Evolutionary conservation across 2,113 vertebrate genomes (phyloP).

Genomic region (Verasper variegatus): DNA sequence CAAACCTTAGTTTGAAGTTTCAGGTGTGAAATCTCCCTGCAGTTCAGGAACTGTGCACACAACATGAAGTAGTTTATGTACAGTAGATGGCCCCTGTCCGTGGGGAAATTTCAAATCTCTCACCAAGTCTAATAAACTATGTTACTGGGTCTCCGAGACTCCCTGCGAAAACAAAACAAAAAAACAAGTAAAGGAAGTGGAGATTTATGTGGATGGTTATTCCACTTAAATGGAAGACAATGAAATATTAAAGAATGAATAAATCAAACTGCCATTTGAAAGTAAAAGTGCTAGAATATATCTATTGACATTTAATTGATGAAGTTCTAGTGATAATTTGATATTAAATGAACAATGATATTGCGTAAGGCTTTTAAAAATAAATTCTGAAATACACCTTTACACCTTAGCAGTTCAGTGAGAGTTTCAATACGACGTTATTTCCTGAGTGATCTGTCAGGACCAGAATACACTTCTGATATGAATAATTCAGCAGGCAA

Average conservation of each 20-base stretch:
- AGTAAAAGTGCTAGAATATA: neutral
- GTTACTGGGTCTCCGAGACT: too few species aligned
- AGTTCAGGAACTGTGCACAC: too few species aligned
- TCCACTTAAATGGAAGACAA: neutral
- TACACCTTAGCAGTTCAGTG: neutral
- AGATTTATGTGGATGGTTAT: neutral
- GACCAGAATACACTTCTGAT: conserved; percentile 46
- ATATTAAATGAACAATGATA: neutral
- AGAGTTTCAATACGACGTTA: conserved; percentile 23
- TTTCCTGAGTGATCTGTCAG: conserved; percentile 41
- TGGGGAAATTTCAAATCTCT: too few species aligned
- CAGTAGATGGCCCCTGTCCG: too few species aligned
- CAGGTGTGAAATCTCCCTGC: too few species aligned
- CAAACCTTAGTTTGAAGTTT: too few species aligned
- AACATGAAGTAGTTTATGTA: too few species aligned
- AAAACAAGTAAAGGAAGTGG: neutral
- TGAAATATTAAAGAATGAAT: neutral
- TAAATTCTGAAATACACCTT: neutral
- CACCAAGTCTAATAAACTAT: too few species aligned
- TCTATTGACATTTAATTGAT: neutral
- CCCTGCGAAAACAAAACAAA: too few species aligned
- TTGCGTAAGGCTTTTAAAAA: neutral
- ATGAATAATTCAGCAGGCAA: conserved; percentile 64
- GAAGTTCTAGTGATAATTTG: neutral
- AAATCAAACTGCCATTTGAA: neutral